These are phyloP conservation scores for Enchytraeus crypticus DNA, from an alignment of 2,888 invertebrate species.

Conservation along the genomic window DNA sequence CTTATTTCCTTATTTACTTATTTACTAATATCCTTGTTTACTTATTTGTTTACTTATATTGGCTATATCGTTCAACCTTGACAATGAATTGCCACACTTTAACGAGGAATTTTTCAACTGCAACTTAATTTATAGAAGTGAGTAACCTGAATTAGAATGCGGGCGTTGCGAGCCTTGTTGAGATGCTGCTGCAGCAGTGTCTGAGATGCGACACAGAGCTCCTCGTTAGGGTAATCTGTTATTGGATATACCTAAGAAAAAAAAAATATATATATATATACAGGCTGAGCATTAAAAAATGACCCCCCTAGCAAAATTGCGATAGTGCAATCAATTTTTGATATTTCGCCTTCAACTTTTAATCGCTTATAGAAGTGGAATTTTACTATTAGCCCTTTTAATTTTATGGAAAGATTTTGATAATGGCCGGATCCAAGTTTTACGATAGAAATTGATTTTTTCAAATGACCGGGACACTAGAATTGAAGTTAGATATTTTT, in stretches of 20 bases:
- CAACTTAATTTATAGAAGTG: background rate
- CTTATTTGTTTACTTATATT: background rate
- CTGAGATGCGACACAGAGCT: slow-evolving; percentile 24
- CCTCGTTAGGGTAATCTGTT: slow-evolving; percentile 20
- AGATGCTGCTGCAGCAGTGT: slow-evolving; percentile 20
- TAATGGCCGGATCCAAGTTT: too few species aligned
- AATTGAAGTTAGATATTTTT: too few species aligned
- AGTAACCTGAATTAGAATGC: slow-evolving; percentile 25
- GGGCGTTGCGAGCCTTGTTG: slow-evolving; percentile 14
- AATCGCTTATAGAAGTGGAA: too few species aligned
- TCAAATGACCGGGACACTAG: too few species aligned
- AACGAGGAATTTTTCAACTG: background rate
- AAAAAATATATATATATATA: background rate
- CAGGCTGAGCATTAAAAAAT: too few species aligned
- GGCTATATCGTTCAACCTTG: background rate
- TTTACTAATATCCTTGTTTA: too few species aligned
- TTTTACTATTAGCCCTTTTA: too few species aligned
- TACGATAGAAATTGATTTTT: background rate
- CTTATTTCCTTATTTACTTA: too few species aligned
- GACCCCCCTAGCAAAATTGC: too few species aligned
- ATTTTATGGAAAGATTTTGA: too few species aligned
- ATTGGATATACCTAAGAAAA: slow-evolving; percentile 24
- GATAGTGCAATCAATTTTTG: too few species aligned
- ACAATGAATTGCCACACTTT: background rate
- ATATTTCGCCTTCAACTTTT: too few species aligned